These are phyloP conservation scores for Dyspetes luteomarginatus DNA, from an alignment of 2,888 invertebrate species.

Conservation along the genomic window DNA sequence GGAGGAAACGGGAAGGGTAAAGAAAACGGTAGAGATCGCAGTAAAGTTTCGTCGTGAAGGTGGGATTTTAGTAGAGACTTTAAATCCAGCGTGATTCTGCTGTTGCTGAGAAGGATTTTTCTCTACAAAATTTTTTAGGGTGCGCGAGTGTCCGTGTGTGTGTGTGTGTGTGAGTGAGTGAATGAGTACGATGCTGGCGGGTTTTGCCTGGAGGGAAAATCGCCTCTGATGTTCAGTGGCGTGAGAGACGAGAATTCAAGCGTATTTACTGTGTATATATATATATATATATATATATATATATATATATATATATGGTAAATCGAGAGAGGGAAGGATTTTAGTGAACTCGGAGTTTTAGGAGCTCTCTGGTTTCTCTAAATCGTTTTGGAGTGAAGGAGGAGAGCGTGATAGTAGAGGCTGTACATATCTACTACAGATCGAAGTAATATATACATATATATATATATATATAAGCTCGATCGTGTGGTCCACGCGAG, in stretches of 20 bases:
- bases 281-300: not conserved
- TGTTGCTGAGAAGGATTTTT: slow-evolving; percentile 30
- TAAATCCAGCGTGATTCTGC: slow-evolving; percentile 54
- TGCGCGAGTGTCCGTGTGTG: not conserved
- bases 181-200: no score
- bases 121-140: no score
- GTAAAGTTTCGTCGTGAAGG: slow-evolving; percentile 51
- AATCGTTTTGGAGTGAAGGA: slow-evolving; percentile 5
- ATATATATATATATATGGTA: not conserved
- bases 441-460: not conserved
- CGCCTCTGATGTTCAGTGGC: slow-evolving; percentile 41
- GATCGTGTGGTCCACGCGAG: slow-evolving; percentile 41
- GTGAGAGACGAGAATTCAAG: slow-evolving; percentile 32
- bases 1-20: not conserved
- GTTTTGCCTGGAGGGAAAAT: slow-evolving; percentile 4
- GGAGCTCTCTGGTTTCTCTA: not conserved
- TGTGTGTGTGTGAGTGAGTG: no score
- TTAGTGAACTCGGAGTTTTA: slow-evolving; percentile 10
- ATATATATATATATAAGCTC: slow-evolving; percentile 22
- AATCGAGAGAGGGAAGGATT: not conserved
- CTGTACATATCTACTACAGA: not conserved
- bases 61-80: slow-evolving; percentile 44
- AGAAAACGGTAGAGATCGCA: not conserved
- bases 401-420: slow-evolving; percentile 9
- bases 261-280: not conserved